Base-by-base conservation (phyloP, 2,888 invertebrate genomes). In the Prosopocoilus inquinatus region DNA sequence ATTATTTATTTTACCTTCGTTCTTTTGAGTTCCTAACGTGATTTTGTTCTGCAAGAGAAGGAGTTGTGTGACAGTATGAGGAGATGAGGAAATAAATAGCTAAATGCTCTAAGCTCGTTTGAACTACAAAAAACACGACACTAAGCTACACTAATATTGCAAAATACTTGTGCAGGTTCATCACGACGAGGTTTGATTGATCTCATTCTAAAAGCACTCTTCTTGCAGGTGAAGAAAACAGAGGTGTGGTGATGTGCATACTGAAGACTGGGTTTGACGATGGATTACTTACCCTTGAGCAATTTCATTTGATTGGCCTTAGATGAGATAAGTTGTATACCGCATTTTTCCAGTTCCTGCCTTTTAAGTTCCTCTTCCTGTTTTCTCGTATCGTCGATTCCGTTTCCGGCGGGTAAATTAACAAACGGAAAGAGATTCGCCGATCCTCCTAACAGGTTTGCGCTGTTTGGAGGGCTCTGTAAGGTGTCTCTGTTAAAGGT, bases 401-500 rank as follows among this genome's bases (percentile, higher is more conserved):
- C 78, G 16, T 79, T 74, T 62, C 78, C 75, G 63, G 76, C 75
- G 39, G 75, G 68, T 36, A 72, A 72, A 65, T 77, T 74, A 54
- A 76, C 59, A 12, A 70, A 66, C 9, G 73, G 68, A 57, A 74
- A 70, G 49, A 74, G 61, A 51, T 58, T 68, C 33, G 59, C 62
- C 47, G 68, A 64, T 52, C 71, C 60, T 46, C 58, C 61, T 35
- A 61, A 60, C 13, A 58, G 48, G 39, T 67, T 55, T 59, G 68
- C 67, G 76, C 81, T 73, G 52, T 70, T 72, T 12, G 91, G 90
- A 58, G 92, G 91, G 68, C 91, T 91, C 64, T 89, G 89, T 72
- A 92, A 80, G 51, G 91, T 91, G 74, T 91, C 89, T 58, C 89
- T 80, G 78, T 93, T 90, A 79, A 92, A 93, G 59, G 92, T 92